These are phyloP conservation scores for Drosophila macrothrix DNA, from an alignment of 2,888 invertebrate species.

Conservation along the genomic window DNA sequence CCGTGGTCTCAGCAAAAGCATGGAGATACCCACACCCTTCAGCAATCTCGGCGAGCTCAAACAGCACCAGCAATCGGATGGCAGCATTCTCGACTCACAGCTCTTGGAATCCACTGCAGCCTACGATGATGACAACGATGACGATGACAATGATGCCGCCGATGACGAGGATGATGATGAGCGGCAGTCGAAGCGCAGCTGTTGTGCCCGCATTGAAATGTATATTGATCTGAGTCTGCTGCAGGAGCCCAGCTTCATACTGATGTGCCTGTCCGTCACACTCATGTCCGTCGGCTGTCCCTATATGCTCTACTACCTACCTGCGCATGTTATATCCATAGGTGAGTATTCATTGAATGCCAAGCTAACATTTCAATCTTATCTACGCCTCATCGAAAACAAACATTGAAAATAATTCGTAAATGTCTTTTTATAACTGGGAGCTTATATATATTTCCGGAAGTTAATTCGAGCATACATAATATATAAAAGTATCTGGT, in stretches of 20 bases:
- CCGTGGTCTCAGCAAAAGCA: constrained; percentile 85
- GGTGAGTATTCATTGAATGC: constrained; percentile 82
- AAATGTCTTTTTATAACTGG: not conserved
- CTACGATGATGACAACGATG: constrained; percentile 43
- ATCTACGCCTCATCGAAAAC: not conserved
- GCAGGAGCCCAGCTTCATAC: constrained; percentile 89
- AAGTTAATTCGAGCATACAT: not conserved
- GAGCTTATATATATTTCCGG: not conserved
- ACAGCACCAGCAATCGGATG: constrained; percentile 54
- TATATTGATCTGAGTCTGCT: constrained; percentile 90
- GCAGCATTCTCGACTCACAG: constrained; percentile 62
- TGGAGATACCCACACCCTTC: constrained; percentile 85
- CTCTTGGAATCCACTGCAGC: constrained; percentile 55
- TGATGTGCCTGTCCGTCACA: constrained; percentile 90
- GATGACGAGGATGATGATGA: constrained; percentile 82
- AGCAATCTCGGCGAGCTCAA: constrained; percentile 83
- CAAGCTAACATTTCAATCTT: not conserved
- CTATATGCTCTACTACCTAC: constrained; percentile 91
- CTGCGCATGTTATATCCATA: constrained; percentile 89
- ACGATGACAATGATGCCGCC: constrained; percentile 45
- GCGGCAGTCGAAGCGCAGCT: constrained; percentile 82
- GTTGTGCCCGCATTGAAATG: constrained; percentile 84
- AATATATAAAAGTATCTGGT: not conserved
- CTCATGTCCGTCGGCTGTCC: constrained; percentile 92
- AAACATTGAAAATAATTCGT: not conserved